These are phyloP conservation scores for Charadrius vociferus DNA, from an alignment of 2,113 vertebrate species.

Conservation along the genomic window DNA sequence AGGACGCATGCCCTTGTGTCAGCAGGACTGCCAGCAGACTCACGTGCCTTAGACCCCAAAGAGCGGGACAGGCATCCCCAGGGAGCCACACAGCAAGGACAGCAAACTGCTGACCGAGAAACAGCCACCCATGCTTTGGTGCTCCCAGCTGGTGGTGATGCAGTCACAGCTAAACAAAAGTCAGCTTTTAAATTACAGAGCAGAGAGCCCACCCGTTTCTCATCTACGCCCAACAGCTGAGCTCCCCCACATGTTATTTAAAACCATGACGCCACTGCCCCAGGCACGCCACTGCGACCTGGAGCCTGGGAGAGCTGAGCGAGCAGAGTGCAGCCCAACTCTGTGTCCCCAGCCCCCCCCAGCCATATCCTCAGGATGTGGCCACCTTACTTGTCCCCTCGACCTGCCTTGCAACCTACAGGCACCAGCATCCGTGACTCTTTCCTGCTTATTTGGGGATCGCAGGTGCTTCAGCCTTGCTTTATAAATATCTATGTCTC, in stretches of 20 bases:
- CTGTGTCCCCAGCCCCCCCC: neutral
- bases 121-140: neutral
- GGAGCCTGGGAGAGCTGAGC: neutral
- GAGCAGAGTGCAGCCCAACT: neutral
- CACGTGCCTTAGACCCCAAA: rapidly evolving
- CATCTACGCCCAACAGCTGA: neutral
- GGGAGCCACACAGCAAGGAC: neutral
- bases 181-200: neutral
- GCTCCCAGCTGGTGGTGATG: neutral
- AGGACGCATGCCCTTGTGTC: neutral
- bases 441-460: neutral
- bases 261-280: neutral
- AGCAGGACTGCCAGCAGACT: neutral
- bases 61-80: neutral
- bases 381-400: neutral
- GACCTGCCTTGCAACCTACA: neutral
- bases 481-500: neutral
- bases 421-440: rapidly evolving
- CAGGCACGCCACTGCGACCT: rapidly evolving
- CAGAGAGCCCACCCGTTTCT: neutral
- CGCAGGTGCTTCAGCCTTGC: neutral
- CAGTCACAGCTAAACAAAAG: neutral
- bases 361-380: neutral
- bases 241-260: neutral
- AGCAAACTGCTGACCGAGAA: neutral